phyloP scores from a whole-genome alignment of 2,888 invertebrate species.

The Euphydryas editha region DNA sequence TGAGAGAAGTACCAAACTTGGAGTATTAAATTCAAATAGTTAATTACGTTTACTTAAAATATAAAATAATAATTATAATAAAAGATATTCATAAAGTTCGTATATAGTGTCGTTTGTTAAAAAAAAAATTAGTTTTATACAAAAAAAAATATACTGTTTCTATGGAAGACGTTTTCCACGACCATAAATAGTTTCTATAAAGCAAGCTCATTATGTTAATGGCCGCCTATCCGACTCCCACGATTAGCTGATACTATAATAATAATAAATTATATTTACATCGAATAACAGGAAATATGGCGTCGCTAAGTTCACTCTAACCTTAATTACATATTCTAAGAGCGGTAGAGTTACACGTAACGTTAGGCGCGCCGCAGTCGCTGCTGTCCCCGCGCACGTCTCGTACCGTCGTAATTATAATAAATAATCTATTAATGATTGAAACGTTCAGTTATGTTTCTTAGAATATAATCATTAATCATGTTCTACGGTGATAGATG shows the following conservation, averaged over 20 bases:
- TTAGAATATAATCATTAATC: no score
- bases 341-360: background rate
- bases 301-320: slow-evolving; percentile 12
- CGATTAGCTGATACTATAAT: background rate
- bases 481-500: no score
- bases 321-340: slow-evolving; percentile 16
- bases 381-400: background rate
- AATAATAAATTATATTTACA: slow-evolving; percentile 5
- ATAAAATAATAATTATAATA: no score
- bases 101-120: no score
- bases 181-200: background rate
- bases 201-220: slow-evolving; percentile 1
- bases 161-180: background rate
- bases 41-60: no score
- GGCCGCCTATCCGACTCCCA: background rate
- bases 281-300: slow-evolving; percentile 11
- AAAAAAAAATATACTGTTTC: no score
- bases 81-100: no score
- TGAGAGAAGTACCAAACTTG: no score
- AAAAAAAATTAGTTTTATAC: no score
- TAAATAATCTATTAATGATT: background rate
- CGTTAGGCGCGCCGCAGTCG: background rate
- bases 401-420: background rate
- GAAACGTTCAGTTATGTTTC: background rate
- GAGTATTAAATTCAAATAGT: no score